Conservation (phyloP, 1,140 invertebrate species). For the Pentalonia nigronervosa region DNA sequence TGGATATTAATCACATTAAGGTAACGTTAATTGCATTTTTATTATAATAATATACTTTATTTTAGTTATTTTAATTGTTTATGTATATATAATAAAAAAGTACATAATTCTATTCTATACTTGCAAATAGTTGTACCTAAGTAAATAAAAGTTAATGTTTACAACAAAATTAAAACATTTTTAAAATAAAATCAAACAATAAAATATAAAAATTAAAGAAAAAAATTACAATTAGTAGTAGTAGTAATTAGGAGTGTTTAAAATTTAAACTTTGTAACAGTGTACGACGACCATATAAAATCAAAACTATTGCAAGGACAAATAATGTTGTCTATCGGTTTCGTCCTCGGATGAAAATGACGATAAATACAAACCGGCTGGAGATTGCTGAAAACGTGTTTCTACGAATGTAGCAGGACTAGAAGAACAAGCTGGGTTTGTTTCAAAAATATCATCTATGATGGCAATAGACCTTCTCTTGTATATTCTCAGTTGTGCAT, state of each 20-base stretch:
- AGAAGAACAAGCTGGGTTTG: not conserved
- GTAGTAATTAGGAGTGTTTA: no score
- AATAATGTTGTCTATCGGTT: not conserved
- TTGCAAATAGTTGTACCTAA: not conserved
- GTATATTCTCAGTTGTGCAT: constrained; percentile 9
- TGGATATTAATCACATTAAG: constrained; percentile 33
- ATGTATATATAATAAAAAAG: not conserved
- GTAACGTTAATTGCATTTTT: not conserved
- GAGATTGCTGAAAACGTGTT: not conserved
- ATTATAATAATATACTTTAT: no score
- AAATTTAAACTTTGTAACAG: no score
- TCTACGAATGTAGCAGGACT: not conserved
- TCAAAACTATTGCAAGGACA: not conserved
- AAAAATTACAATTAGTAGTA: no score
- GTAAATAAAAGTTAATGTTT: no score
- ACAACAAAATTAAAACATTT: no score
- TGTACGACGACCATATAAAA: not conserved
- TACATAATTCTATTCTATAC: not conserved
- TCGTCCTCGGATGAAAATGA: not conserved
- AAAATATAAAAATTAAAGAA: no score
- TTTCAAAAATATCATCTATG: not conserved
- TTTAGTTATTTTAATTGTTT: no score
- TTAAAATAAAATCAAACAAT: no score
- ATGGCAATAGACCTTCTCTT: not conserved
- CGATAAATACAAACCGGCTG: not conserved